Base-by-base conservation (phyloP, 2,113 vertebrate genomes). In the Benthochromis sp. region DNA sequence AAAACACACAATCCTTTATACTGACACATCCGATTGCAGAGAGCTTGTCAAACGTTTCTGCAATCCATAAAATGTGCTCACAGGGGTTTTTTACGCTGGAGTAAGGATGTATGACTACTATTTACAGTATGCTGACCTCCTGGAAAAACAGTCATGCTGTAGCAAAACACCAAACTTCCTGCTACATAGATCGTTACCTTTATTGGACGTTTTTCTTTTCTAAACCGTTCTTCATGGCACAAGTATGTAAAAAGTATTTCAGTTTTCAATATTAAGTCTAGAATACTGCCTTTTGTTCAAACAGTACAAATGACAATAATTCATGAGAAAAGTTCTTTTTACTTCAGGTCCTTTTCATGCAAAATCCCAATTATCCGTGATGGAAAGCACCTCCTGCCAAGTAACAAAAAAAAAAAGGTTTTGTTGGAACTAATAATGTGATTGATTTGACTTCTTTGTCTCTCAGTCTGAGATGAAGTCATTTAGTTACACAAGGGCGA, bases 1-100 rank as follows among this genome's bases (percentile, higher is more conserved):
- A 94, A 95, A 95, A 92, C 91, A 93, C 90, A 89, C 86, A 87
- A 93, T 94, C 92, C 91, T 95, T 95, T 95, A 95, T 92, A 92
- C 89, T 94, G 95, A 95, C 94, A 94, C 85, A 88, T 90, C 84
- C 59, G 84, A 89, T 90, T 88, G 92, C 88, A 82, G 90, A 87
- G 91, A 93, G 86, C 92, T 91, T 91, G 92, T 95, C 94, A 93
- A 92, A 93, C 47, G 69, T 90, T 90, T 86, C 84, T 88, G 54
- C 89, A 43, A 93, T 94, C 93, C 87, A 94, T 94, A 94, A 96
- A 94, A 92, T 92, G 82, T 81, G 92, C 92, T 94, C 91, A 71
- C 81, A 92, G 93, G 92, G 88, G 0, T 0, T 86, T 93, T 36
- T 92, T 90, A 88, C 31, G 7, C 93, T 84, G 82, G 31, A 94